Evolutionary conservation across 2,888 invertebrate species (phyloP).

Genomic region (Drosophila neotestacea): DNA sequence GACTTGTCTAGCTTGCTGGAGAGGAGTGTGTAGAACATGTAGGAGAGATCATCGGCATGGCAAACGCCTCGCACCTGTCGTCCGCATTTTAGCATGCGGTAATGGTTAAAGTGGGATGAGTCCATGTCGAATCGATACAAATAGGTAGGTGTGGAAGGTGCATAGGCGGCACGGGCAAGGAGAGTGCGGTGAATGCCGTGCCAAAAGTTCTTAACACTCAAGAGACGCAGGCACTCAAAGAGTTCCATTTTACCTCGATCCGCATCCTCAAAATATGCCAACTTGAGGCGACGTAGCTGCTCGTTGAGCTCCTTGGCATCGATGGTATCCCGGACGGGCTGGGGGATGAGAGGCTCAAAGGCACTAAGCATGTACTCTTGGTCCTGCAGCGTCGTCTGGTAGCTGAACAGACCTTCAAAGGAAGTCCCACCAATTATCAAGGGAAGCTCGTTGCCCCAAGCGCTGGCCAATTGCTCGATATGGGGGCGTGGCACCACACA

Average conservation of each 20-base stretch:
- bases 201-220: constrained; percentile 81
- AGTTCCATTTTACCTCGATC: constrained; percentile 57
- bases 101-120: constrained; percentile 82
- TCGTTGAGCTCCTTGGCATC: constrained; percentile 53
- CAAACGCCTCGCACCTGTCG: constrained; percentile 75
- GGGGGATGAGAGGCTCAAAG: constrained; percentile 82
- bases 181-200: constrained; percentile 84
- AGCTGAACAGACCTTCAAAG: constrained; percentile 82
- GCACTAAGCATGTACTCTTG: constrained; percentile 74
- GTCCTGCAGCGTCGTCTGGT: constrained; percentile 65
- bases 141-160: constrained; percentile 75
- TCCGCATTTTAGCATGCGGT: constrained; percentile 78
- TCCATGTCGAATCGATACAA: constrained; percentile 84
- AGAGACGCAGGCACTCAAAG: constrained; percentile 62
- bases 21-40: constrained; percentile 78
- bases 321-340: constrained; percentile 64
- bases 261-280: constrained; percentile 69
- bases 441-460: constrained; percentile 83
- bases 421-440: constrained; percentile 82
- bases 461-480: constrained; percentile 73
- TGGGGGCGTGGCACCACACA: constrained; percentile 80
- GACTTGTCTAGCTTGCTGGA: constrained; percentile 63
- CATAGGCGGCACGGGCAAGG: constrained; percentile 70
- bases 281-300: constrained; percentile 60
- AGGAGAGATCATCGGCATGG: constrained; percentile 84